Evolutionary conservation across 1,140 invertebrate species (phyloP).

Genomic region (Hyposmocoma kahamanoa): DNA sequence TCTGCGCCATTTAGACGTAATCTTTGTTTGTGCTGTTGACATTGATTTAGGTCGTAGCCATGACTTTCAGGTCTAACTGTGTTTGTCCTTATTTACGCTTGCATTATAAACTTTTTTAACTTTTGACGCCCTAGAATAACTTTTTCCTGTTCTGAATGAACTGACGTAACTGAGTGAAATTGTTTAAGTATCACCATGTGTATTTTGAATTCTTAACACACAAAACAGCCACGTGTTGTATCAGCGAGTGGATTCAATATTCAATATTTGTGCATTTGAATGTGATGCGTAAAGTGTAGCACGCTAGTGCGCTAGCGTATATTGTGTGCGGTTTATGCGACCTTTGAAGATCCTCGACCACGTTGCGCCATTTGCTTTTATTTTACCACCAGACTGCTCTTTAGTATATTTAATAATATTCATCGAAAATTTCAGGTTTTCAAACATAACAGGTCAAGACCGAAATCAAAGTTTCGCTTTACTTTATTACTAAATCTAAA

Average conservation of each 20-base stretch:
- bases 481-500: no score
- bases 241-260: not conserved
- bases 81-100: constrained; percentile 16
- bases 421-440: no score
- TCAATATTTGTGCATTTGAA: not conserved
- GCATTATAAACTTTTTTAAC: not conserved
- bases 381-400: not conserved
- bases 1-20: constrained; percentile 22
- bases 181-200: not conserved
- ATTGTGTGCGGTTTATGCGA: not conserved
- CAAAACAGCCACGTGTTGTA: not conserved
- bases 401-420: no score
- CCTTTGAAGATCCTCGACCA: not conserved
- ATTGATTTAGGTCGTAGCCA: constrained; percentile 21
- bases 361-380: not conserved
- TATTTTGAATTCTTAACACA: not conserved
- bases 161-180: not conserved
- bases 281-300: not conserved
- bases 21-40: no score
- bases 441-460: no score
- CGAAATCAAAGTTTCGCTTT: no score
- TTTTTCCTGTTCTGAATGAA: not conserved
- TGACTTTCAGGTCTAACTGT: constrained; percentile 12
- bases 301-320: not conserved
- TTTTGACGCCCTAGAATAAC: not conserved